Conservation (phyloP, 2,113 vertebrate genomes). For the Larimichthys polyactis region DNA sequence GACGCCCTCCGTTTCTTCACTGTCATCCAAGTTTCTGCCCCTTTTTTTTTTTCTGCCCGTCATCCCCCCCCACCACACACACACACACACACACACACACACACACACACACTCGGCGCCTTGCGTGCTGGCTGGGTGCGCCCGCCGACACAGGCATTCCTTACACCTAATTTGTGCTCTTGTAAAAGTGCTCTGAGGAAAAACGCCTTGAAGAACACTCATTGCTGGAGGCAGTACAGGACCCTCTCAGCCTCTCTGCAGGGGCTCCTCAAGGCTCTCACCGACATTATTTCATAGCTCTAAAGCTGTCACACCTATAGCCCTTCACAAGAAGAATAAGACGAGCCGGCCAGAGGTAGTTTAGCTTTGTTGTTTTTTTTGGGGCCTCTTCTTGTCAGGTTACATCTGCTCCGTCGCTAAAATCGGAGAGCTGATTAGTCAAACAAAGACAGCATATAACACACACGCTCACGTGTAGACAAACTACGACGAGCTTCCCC, state of each 20-base stretch:
- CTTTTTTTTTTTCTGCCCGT: not conserved
- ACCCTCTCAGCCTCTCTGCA: constrained; percentile 72
- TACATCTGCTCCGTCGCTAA: constrained; percentile 40
- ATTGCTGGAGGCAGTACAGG: constrained; percentile 74
- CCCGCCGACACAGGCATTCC: constrained; percentile 44
- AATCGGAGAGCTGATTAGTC: constrained; percentile 47
- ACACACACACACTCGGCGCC: not conserved
- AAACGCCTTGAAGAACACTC: constrained; percentile 72
- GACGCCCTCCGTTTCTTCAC: constrained; percentile 72
- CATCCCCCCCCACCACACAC: not conserved
- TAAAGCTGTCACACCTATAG: constrained; percentile 70
- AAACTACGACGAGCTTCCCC: constrained; percentile 54
- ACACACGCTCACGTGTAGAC: constrained; percentile 63
- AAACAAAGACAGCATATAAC: constrained; percentile 53
- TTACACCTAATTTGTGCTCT: constrained; percentile 76
- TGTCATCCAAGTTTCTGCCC: constrained; percentile 59
- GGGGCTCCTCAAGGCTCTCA: constrained; percentile 68
- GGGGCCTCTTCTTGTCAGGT: constrained; percentile 1
- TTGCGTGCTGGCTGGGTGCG: constrained; percentile 32
- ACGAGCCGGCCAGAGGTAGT: constrained; percentile 42
- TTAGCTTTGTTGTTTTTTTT: constrained; percentile 27
- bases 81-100: no score
- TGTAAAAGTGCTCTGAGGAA: constrained; percentile 76
- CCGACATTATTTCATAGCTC: constrained; percentile 66
- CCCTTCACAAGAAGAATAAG: constrained; percentile 48